These are phyloP conservation scores for Drosophila subquinaria DNA, from an alignment of 2,888 invertebrate species.

Conservation along the genomic window DNA sequence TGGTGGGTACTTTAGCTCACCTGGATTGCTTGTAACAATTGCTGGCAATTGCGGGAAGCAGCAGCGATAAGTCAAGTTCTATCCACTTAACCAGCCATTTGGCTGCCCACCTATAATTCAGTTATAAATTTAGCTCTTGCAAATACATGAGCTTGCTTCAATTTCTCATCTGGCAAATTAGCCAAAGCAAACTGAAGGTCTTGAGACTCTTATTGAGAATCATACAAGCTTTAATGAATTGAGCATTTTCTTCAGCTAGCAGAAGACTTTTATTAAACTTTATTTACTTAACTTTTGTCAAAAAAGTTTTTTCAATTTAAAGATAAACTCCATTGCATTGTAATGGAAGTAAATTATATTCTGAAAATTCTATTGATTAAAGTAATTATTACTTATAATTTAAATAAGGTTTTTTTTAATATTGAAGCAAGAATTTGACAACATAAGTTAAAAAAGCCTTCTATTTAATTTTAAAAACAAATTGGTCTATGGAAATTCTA, in stretches of 20 bases:
- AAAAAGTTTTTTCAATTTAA: no score
- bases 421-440: no score
- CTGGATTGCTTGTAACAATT: slow-evolving; percentile 41
- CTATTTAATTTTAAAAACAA: no score
- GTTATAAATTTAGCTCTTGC: slow-evolving; percentile 9
- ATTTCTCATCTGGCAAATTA: neutral
- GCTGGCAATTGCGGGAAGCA: slow-evolving; percentile 20
- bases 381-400: no score
- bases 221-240: neutral
- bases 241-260: neutral
- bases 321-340: no score
- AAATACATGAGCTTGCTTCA: neutral
- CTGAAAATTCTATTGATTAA: no score
- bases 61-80: slow-evolving; percentile 9
- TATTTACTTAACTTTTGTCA: no score
- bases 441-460: no score
- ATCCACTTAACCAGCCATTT: slow-evolving; percentile 30
- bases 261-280: no score
- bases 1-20: slow-evolving; percentile 62
- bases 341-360: no score
- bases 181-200: neutral
- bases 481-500: no score
- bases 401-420: no score
- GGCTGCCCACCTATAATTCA: slow-evolving; percentile 16
- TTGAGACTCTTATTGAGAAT: neutral